phyloP scores from a whole-genome alignment of 2,113 vertebrate genomes.

The Nibea coibor region DNA sequence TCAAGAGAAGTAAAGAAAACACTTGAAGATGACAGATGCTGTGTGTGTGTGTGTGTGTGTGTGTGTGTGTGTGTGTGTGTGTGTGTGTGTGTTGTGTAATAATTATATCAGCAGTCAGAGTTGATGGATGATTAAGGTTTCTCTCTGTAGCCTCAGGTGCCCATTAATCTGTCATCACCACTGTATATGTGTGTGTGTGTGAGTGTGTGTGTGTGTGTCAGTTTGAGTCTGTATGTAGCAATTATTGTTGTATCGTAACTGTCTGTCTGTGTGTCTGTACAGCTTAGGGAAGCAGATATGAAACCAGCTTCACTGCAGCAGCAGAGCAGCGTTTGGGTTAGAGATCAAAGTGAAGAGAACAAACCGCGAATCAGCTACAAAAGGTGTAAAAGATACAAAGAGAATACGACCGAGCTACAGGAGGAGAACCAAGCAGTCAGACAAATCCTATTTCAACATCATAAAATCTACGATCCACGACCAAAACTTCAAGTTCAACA shows the following conservation, averaged over 20 bases:
- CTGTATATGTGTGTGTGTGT: background rate
- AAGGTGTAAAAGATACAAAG: too few relatives aligned
- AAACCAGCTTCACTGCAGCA: too few relatives aligned
- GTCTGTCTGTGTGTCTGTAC: background rate
- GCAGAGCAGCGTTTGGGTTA: too few relatives aligned
- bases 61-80: constrained; percentile 21
- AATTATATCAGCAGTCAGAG: constrained; percentile 41
- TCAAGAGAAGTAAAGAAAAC: constrained; percentile 3
- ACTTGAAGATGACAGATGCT: constrained; percentile 6
- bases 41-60: constrained; percentile 9
- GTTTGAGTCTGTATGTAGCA: constrained; percentile 4
- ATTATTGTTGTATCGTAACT: constrained; percentile 9
- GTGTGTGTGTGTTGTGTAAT: constrained; percentile 22
- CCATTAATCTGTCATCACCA: constrained; percentile 2
- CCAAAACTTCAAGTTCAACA: too few relatives aligned
- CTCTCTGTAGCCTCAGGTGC: constrained; percentile 10
- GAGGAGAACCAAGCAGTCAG: too few relatives aligned
- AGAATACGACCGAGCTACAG: too few relatives aligned
- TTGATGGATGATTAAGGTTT: constrained; percentile 39
- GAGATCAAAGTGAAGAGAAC: too few relatives aligned
- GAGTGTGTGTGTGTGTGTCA: background rate
- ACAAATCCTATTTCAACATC: too few relatives aligned
- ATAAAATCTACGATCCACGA: too few relatives aligned
- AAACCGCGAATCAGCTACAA: too few relatives aligned
- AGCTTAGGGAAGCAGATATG: too few relatives aligned